These are phyloP conservation scores for Apamea sordens DNA, from an alignment of 2,888 invertebrate genomes.

Conservation along the genomic window DNA sequence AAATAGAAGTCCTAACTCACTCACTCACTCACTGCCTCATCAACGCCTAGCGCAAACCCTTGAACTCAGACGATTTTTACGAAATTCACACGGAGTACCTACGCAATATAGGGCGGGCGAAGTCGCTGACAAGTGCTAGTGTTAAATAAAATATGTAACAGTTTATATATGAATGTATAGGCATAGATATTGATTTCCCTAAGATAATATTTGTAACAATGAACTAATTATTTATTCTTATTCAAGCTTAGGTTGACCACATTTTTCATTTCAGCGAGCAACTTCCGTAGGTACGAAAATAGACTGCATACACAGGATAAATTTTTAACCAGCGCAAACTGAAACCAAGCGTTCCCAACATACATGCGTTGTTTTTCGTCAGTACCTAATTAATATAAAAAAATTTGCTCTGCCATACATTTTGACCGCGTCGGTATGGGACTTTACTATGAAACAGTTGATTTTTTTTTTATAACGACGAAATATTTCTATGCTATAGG, in stretches of 20 bases:
- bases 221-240: constrained; percentile 1
- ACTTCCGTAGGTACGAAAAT: neutral
- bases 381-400: too few relatives aligned
- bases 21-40: neutral
- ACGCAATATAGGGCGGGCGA: neutral
- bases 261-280: neutral
- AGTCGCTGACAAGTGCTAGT: neutral
- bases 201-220: constrained; percentile 1
- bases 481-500: too few relatives aligned
- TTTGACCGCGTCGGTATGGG: too few relatives aligned
- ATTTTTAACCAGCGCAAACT: too few relatives aligned
- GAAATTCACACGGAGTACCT: neutral
- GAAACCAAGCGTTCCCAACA: too few relatives aligned
- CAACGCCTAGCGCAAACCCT: too few relatives aligned
- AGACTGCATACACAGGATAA: neutral
- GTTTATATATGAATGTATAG: neutral
- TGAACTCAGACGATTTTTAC: neutral
- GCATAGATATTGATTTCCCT: neutral
- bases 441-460: too few relatives aligned
- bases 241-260: neutral
- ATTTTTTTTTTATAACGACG: too few relatives aligned
- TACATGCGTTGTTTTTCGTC: too few relatives aligned
- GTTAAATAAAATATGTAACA: neutral
- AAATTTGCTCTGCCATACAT: too few relatives aligned
- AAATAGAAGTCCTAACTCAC: neutral